Percentiles rank a stretch among this genome's conserved stretches.
Evolutionary conservation across 1,140 invertebrate genomes (phyloP).

Genomic region (Stegodyphus dumicola): DNA sequence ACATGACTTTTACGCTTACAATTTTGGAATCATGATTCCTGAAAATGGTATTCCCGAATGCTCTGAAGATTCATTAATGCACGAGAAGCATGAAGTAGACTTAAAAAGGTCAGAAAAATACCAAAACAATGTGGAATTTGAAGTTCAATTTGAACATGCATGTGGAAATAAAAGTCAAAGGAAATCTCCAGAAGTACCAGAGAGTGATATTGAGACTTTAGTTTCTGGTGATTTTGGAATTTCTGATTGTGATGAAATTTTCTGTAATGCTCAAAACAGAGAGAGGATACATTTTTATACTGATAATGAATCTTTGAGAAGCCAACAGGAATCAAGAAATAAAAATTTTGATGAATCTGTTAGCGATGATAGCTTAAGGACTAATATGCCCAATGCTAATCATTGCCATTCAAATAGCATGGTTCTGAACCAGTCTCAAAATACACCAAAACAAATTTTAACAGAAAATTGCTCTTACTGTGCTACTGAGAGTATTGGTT

Average conservation of each 20-base stretch:
- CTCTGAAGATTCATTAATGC: constrained; percentile 16
- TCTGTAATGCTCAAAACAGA: constrained; percentile 20
- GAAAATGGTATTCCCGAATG: constrained; percentile 44
- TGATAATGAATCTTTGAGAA: background rate
- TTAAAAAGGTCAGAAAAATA: constrained; percentile 27
- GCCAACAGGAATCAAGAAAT: background rate
- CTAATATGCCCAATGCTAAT: background rate
- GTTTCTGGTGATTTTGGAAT: constrained; percentile 34
- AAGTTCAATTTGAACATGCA: constrained; percentile 31
- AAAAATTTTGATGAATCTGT: constrained; percentile 8
- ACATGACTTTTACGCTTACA: constrained; percentile 71
- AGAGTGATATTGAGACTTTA: constrained; percentile 45
- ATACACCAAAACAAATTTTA: background rate
- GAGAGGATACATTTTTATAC: background rate
- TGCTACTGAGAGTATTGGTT: background rate
- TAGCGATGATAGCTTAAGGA: constrained; percentile 12
- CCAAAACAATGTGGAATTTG: constrained; percentile 44
- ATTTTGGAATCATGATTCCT: constrained; percentile 45
- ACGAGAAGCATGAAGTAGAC: constrained; percentile 27
- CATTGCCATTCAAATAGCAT: background rate
- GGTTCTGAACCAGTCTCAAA: no score
- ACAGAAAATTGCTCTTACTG: constrained; percentile 6
- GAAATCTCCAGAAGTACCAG: constrained; percentile 26
- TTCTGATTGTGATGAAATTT: constrained; percentile 38
- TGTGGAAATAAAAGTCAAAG: background rate